phyloP scores from a whole-genome alignment of 2,797 vertebrate species.

The Chaetodon trifasciatus region DNA sequence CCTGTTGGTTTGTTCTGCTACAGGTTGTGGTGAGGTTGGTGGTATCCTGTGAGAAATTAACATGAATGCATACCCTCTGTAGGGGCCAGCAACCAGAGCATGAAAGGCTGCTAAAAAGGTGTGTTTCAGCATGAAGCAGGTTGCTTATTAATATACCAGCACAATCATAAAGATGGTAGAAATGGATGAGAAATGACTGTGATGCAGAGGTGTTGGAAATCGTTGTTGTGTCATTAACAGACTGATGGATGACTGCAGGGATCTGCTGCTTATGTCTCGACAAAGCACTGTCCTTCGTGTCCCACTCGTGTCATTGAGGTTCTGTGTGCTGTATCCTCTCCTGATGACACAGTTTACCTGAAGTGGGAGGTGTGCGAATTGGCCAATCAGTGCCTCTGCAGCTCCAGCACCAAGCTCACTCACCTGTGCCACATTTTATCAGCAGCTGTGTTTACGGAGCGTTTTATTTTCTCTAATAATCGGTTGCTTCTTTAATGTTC shows the following conservation, averaged over 20 bases:
- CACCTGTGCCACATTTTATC: not conserved
- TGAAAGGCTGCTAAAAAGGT: not conserved
- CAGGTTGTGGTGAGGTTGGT: not conserved
- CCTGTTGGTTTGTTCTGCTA: not conserved
- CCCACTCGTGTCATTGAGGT: constrained; percentile 15
- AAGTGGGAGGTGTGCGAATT: constrained; percentile 1
- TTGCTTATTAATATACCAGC: no score
- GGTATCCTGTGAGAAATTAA: not conserved
- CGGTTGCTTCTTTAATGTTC: not conserved
- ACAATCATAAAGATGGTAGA: not conserved
- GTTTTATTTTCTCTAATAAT: not conserved
- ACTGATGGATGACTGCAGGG: not conserved
- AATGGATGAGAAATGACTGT: not conserved
- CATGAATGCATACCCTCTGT: not conserved
- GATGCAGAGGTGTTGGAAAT: not conserved
- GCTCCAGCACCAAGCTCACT: not conserved
- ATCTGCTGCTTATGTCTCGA: not conserved
- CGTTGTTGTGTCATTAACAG: not conserved
- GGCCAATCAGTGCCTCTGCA: not conserved
- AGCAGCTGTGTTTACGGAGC: not conserved
- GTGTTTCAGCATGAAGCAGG: not conserved
- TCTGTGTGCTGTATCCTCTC: not conserved
- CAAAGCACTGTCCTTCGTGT: no score
- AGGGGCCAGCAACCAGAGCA: not conserved
- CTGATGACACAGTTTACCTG: constrained; percentile 15